A percentile compares a stretch with the other conserved stretches of the same genome.
Conservation (phyloP, 2,797 vertebrate species). For the Tinamus major region DNA sequence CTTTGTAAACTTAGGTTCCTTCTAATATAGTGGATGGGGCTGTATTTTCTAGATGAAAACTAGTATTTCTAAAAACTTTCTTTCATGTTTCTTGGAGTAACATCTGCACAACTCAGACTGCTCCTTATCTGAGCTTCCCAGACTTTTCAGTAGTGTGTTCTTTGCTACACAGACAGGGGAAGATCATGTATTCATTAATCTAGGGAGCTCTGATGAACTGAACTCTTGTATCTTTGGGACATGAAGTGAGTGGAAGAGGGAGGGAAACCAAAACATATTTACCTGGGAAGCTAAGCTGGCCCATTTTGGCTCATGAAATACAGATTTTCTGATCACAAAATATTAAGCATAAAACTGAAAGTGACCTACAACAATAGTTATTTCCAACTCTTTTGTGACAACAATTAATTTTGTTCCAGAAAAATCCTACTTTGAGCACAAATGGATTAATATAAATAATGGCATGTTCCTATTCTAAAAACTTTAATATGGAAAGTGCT, state of each 20-base stretch:
- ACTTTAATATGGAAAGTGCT: constrained; percentile 55
- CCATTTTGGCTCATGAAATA: not conserved
- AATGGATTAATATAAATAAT: constrained; percentile 65
- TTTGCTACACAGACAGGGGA: not conserved
- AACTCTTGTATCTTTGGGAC: not conserved
- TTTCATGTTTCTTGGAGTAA: not conserved
- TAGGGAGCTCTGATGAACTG: not conserved
- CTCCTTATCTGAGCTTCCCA: not conserved
- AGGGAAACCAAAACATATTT: not conserved
- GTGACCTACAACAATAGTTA: not conserved
- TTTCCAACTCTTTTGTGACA: not conserved
- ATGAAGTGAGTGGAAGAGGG: accelerated
- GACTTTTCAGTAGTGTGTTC: not conserved
- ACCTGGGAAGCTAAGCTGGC: not conserved
- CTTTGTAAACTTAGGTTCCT: not conserved
- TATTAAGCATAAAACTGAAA: not conserved
- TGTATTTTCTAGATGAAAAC: not conserved
- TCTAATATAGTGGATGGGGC: not conserved
- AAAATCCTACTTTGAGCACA: constrained; percentile 45
- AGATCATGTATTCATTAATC: not conserved
- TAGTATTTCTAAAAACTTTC: not conserved
- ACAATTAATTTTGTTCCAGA: constrained; percentile 24
- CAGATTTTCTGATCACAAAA: not conserved
- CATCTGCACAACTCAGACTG: not conserved
- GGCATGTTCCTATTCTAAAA: not conserved